phyloP scores from a whole-genome alignment of 2,797 vertebrate genomes.

The Catostomus latipinnis region DNA sequence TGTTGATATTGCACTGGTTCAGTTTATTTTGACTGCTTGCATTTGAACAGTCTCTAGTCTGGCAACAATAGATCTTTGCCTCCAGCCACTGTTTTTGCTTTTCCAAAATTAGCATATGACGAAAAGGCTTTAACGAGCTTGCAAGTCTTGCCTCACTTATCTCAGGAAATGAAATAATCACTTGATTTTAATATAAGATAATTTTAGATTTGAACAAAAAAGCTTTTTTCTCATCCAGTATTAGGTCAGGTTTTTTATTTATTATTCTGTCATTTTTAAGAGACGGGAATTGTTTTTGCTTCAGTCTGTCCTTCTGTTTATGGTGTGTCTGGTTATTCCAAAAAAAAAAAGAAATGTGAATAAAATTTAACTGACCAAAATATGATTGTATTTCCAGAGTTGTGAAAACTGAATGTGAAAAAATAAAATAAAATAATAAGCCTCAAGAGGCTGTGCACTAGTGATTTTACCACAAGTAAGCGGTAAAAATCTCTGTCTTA shows the following conservation, averaged over 20 bases:
- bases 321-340: slow-evolving; percentile 9
- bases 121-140: slow-evolving; percentile 60
- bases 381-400: neutral
- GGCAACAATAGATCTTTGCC: slow-evolving; percentile 58
- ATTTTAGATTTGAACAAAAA: slow-evolving; percentile 42
- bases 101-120: slow-evolving; percentile 64
- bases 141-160: slow-evolving; percentile 55
- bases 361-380: neutral
- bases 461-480: too few relatives aligned
- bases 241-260: slow-evolving; percentile 27
- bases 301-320: slow-evolving; percentile 38
- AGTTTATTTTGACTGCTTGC: slow-evolving; percentile 59
- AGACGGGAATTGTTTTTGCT: slow-evolving; percentile 36
- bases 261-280: slow-evolving; percentile 21
- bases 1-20: slow-evolving; percentile 59
- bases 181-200: slow-evolving; percentile 61
- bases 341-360: neutral
- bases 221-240: slow-evolving; percentile 15
- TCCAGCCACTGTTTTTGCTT: slow-evolving; percentile 57
- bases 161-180: slow-evolving; percentile 67
- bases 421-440: too few relatives aligned
- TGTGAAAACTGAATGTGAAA: neutral
- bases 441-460: too few relatives aligned
- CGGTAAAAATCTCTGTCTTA: too few relatives aligned
- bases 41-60: slow-evolving; percentile 59